phyloP scores from a whole-genome alignment of 2,113 vertebrate species.

The Nycticebus coucang region DNA sequence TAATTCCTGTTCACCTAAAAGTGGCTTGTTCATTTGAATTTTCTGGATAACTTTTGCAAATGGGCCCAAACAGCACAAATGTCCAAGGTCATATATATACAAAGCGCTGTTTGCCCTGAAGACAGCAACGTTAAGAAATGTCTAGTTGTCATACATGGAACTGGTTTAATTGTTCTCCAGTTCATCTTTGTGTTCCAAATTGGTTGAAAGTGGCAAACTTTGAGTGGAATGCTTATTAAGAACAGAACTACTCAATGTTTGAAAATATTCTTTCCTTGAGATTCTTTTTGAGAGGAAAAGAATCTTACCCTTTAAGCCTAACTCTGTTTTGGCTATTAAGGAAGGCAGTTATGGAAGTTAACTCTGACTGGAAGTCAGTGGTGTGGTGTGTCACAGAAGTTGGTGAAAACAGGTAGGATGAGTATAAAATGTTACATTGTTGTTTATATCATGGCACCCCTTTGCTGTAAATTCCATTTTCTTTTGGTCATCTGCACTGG shows the following conservation, averaged over 20 bases:
- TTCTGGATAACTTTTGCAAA: background rate
- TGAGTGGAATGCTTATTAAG: constrained; percentile 5
- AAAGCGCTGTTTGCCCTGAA: background rate
- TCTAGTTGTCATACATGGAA: background rate
- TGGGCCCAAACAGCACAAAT: background rate
- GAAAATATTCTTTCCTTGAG: constrained; percentile 49
- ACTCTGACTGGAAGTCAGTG: background rate
- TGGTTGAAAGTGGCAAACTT: constrained; percentile 19
- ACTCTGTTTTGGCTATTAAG: constrained; percentile 34
- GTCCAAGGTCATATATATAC: background rate
- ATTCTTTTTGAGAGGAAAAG: constrained; percentile 35
- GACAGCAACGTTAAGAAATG: background rate
- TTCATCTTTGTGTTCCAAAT: constrained; percentile 8
- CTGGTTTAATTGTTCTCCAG: background rate
- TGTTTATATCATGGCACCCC: background rate
- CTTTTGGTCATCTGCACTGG: constrained; percentile 16
- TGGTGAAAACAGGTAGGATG: background rate
- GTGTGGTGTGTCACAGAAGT: background rate
- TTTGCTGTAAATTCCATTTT: constrained; percentile 41
- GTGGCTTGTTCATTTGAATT: constrained; percentile 43
- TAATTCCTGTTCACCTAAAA: constrained; percentile 40
- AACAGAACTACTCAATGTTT: constrained; percentile 38
- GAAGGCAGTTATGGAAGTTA: background rate
- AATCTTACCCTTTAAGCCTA: background rate
- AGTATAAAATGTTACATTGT: background rate